A percentile compares a stretch with the other conserved stretches of the same genome.
phyloP scores from a whole-genome alignment of 2,888 invertebrate genomes.

The Dynastes grantii region DNA sequence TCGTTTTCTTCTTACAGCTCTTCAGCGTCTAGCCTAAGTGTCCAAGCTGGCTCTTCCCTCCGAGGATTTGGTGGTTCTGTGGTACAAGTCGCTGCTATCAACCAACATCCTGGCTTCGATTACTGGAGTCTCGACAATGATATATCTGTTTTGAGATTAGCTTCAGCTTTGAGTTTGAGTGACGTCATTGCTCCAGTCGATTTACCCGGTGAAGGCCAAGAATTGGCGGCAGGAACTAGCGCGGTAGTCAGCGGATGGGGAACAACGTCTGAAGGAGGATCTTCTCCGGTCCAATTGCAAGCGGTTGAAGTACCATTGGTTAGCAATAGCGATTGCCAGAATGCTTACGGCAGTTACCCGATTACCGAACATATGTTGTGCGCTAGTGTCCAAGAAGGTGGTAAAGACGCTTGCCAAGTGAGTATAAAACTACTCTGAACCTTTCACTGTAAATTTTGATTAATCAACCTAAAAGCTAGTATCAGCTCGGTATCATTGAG shows the following conservation, averaged over 20 bases:
- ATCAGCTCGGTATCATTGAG: too few species aligned
- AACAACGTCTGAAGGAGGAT: constrained; percentile 49
- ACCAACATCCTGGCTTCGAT: constrained; percentile 51
- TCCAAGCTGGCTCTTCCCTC: constrained; percentile 53
- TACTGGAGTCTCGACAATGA: constrained; percentile 50
- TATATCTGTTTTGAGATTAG: constrained; percentile 50
- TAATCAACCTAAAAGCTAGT: too few species aligned
- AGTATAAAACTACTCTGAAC: not conserved
- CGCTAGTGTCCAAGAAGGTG: constrained; percentile 76
- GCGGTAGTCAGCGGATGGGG: constrained; percentile 52
- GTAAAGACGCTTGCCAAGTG: constrained; percentile 77
- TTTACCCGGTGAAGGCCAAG: constrained; percentile 35
- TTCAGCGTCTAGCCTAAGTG: constrained; percentile 18
- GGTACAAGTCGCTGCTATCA: constrained; percentile 28
- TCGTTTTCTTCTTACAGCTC: constrained; percentile 19
- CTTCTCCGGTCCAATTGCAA: constrained; percentile 51
- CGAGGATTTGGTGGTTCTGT: constrained; percentile 48
- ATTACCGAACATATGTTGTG: constrained; percentile 72
- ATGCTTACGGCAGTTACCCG: constrained; percentile 11
- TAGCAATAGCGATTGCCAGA: constrained; percentile 52
- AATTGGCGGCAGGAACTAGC: constrained; percentile 25
- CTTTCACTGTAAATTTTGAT: too few species aligned
- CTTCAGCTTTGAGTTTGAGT: constrained; percentile 23
- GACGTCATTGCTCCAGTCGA: constrained; percentile 33
- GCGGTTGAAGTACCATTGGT: constrained; percentile 54